Base-by-base conservation (phyloP, 2,113 vertebrate genomes). In the Tragelaphus scriptus region DNA sequence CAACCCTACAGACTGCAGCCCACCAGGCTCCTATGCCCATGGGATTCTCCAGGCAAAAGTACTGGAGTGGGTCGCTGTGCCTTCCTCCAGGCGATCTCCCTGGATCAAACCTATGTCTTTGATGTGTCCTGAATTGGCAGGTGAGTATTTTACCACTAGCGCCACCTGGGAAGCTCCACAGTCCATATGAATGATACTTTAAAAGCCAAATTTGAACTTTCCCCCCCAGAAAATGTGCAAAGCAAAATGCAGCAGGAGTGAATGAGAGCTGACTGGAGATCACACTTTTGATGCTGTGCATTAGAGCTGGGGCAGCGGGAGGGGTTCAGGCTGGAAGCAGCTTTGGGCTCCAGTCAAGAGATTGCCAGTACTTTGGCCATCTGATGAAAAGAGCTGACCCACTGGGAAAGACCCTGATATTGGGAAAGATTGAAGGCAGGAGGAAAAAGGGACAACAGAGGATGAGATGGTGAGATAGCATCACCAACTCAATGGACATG, bases 221-320 rank as follows among this genome's bases (percentile, higher is more conserved):
- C 5, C 51, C 11, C 12, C 2, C 8, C 15, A 2, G 47, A 19
- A 80, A 51, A 44, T 9, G 8, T 15, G 28, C 61, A 11, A 49
- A 49, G 56, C 2, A 13, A 58, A 71, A 21, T 6, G 51, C 63
- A 4, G 17, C 32, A 15, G 3, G 2, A 51, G 23, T 8, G 30
- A n/a, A 7, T 6, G 17, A 28, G 49, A 82, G 90, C 47, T 15
- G 58, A 26, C 5, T 1, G 40, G 68, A 11, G 40, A 14, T 28
- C 2, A 2, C 8, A 13, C 53, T 4, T 12, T 14, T 2, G 21
- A 15, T 5, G 47, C 6, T 2, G 47, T 36, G 4, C 2, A 4
- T 3, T 0, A 15, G 16, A 32, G 19, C 36, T 16, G 2, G 4
- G 11, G 49, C 7, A 2, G 15, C 0, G 0, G 12, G 15, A 12